Conservation (phyloP, 2,797 vertebrate species). For the Trachops cirrhosus region DNA sequence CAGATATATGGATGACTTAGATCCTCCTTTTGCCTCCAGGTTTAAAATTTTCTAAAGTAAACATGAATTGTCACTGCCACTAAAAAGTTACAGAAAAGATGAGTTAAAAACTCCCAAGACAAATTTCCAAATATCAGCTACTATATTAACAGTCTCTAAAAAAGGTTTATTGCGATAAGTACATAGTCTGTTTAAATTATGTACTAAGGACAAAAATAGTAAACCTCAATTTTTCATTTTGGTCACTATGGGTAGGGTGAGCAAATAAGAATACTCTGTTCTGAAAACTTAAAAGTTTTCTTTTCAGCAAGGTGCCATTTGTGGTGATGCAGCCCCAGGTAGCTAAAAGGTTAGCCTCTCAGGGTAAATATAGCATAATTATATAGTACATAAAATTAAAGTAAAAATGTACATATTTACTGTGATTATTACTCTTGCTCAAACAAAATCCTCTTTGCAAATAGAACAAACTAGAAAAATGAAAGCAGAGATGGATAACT, state of each 20-base stretch:
- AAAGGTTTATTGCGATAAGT: not conserved
- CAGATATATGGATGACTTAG: not conserved
- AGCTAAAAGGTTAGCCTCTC: not conserved
- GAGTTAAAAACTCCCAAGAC: not conserved
- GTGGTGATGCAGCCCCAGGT: not conserved
- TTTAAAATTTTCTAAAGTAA: conserved; percentile 34
- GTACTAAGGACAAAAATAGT: conserved; percentile 11
- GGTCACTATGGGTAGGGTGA: not conserved
- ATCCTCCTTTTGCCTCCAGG: not conserved
- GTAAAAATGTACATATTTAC: not conserved
- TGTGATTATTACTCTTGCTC: not conserved
- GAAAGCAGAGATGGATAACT: not conserved
- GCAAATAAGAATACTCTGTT: conserved; percentile 32
- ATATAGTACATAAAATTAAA: not conserved
- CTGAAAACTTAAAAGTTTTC: conserved; percentile 24
- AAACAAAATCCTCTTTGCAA: conserved; percentile 57
- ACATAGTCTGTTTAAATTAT: not conserved
- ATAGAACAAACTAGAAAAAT: conserved; percentile 39
- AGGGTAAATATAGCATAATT: conserved; percentile 51
- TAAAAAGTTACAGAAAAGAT: not conserved
- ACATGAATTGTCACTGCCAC: not conserved
- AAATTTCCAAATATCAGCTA: conserved; percentile 16
- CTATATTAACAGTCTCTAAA: not conserved
- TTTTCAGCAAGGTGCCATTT: conserved; percentile 38
- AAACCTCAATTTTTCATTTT: conserved; percentile 19